Percentiles rank a stretch among this genome's conserved stretches.
Conservation (phyloP, 1,140 invertebrate genomes). For the Drosophila takahashii region DNA sequence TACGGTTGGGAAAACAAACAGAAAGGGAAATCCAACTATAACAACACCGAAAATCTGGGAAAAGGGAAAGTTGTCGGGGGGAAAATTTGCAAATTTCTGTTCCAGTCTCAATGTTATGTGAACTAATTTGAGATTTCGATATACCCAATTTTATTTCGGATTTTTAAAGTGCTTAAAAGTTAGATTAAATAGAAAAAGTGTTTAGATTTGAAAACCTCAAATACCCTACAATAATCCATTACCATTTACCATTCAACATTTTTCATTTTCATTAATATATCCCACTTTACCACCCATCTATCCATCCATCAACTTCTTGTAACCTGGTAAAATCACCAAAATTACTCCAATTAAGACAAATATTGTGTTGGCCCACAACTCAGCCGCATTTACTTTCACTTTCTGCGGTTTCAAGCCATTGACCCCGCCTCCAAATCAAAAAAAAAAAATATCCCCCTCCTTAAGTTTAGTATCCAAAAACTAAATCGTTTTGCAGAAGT, state of each 20-base stretch:
- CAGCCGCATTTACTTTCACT: slow-evolving; percentile 43
- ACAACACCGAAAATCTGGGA: slow-evolving; percentile 32
- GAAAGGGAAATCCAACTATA: slow-evolving; percentile 32
- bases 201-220: background rate
- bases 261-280: background rate
- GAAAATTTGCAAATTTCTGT: slow-evolving; percentile 2
- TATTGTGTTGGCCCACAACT: slow-evolving; percentile 16
- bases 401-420: slow-evolving; percentile 26
- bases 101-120: slow-evolving; percentile 7
- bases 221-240: background rate
- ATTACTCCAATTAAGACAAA: slow-evolving; percentile 21
- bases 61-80: slow-evolving; percentile 30
- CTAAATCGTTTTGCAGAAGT: slow-evolving; percentile 41
- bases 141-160: too few species aligned
- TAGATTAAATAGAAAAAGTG: too few species aligned
- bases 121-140: slow-evolving; percentile 18
- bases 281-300: background rate
- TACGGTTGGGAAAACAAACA: slow-evolving; percentile 36
- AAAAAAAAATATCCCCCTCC: background rate
- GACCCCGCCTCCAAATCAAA: slow-evolving; percentile 22
- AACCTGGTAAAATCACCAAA: slow-evolving; percentile 4
- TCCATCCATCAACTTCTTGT: slow-evolving; percentile 14
- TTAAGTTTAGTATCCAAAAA: slow-evolving; percentile 18
- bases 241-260: background rate
- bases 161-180: background rate